Conservation (phyloP, 2,113 vertebrate genomes). For the Sylvia atricapilla region DNA sequence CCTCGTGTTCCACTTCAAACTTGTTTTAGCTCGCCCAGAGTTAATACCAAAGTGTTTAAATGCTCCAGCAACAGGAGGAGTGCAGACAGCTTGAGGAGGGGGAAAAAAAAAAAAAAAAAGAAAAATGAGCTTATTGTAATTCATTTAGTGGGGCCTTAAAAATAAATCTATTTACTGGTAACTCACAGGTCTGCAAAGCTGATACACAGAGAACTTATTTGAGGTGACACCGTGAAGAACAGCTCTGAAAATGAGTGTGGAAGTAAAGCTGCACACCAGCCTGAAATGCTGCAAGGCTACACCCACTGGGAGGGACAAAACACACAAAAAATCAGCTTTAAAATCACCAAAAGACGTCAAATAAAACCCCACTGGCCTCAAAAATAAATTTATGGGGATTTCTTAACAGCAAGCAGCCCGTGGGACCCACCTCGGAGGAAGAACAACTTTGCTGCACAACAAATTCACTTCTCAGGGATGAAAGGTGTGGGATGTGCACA, state of each 20-base stretch:
- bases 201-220: neutral
- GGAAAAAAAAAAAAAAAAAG: neutral
- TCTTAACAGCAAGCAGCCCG: neutral
- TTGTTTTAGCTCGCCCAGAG: neutral
- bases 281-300: neutral
- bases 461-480: too few relatives aligned
- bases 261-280: neutral
- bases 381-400: neutral
- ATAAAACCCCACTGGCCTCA: neutral
- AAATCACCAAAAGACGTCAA: neutral
- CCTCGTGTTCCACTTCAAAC: fast-evolving
- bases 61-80: neutral
- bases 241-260: neutral
- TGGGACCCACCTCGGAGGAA: neutral
- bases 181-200: neutral
- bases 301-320: neutral
- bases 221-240: neutral
- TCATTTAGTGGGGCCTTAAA: neutral
- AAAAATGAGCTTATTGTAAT: neutral
- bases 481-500: fast-evolving
- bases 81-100: neutral
- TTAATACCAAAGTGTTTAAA: neutral
- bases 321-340: neutral
- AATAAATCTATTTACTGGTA: neutral
- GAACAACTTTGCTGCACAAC: neutral